A percentile compares a stretch with the other conserved stretches of the same genome.
Evolutionary conservation across 2,888 invertebrate genomes (phyloP).

Genomic region (Dryomyza anilis): DNA sequence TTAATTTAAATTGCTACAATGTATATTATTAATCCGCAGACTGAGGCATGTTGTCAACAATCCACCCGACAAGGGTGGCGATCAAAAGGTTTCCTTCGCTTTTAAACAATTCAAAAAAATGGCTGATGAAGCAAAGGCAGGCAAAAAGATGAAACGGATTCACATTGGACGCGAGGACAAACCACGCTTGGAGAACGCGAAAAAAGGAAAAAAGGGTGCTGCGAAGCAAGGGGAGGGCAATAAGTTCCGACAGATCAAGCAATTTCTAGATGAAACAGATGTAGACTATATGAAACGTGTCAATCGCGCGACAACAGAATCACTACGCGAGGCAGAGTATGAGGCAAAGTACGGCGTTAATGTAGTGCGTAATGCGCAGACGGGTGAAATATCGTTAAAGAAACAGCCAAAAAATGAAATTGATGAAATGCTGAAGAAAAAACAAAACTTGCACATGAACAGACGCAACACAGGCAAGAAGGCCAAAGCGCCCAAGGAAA

Average conservation of each 20-base stretch:
- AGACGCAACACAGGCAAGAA: conserved; percentile 49
- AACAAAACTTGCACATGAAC: conserved; percentile 42
- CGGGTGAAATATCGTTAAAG: conserved; percentile 60
- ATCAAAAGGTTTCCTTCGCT: conserved; percentile 76
- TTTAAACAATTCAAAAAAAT: conserved; percentile 70
- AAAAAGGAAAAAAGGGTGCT: conserved; percentile 31
- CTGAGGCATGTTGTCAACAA: conserved; percentile 76
- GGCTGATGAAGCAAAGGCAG: conserved; percentile 62
- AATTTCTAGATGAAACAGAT: conserved; percentile 68
- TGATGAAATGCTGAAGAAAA: conserved; percentile 63
- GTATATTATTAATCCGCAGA: conserved; percentile 61
- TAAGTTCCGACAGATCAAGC: conserved; percentile 65
- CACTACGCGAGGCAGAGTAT: conserved; percentile 68
- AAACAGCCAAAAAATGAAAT: conserved; percentile 66
- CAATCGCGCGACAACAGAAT: conserved; percentile 68
- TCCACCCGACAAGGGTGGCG: conserved; percentile 72
- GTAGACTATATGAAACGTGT: conserved; percentile 71
- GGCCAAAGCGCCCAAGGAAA: conserved; percentile 28
- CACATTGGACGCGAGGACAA: conserved; percentile 51
- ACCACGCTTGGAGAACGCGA: conserved; percentile 37
- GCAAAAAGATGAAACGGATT: conserved; percentile 51
- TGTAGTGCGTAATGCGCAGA: conserved; percentile 64
- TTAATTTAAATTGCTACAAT: not conserved
- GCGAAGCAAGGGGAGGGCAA: conserved; percentile 39
- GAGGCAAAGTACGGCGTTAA: conserved; percentile 69